Conservation (phyloP, 2,888 invertebrate genomes). For the Onchidella celtica region DNA sequence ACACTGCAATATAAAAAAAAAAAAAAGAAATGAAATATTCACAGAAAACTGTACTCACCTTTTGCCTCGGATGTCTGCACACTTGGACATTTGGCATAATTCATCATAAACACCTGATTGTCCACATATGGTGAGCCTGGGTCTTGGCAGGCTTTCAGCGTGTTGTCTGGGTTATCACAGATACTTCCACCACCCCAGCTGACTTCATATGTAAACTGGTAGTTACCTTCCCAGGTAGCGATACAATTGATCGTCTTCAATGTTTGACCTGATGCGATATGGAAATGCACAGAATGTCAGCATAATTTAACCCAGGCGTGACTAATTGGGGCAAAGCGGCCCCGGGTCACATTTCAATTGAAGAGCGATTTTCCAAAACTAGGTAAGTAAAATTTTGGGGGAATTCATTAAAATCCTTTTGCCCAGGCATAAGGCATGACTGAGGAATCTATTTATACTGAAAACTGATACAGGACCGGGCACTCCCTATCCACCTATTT, state of each 20-base stretch:
- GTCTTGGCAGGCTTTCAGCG: slow-evolving; percentile 95
- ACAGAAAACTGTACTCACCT: slow-evolving; percentile 63
- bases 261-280: slow-evolving; percentile 37
- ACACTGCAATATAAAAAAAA: not conserved
- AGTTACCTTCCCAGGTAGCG: slow-evolving; percentile 79
- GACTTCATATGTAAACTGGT: slow-evolving; percentile 78
- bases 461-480: too few species aligned
- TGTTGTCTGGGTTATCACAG: slow-evolving; percentile 91
- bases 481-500: too few species aligned
- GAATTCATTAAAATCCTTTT: too few species aligned
- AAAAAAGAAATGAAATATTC: not conserved
- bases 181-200: slow-evolving; percentile 77
- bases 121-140: slow-evolving; percentile 98
- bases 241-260: slow-evolving; percentile 77
- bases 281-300: too few species aligned
- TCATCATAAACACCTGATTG: slow-evolving; percentile 97
- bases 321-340: too few species aligned
- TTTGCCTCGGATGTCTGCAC: slow-evolving; percentile 68
- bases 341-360: too few species aligned
- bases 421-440: too few species aligned
- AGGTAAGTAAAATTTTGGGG: too few species aligned
- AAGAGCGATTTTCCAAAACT: too few species aligned
- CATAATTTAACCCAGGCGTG: too few species aligned
- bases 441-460: too few species aligned
- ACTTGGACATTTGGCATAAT: slow-evolving; percentile 89